phyloP scores from a whole-genome alignment of 2,113 vertebrate species.

The Geococcyx californianus region DNA sequence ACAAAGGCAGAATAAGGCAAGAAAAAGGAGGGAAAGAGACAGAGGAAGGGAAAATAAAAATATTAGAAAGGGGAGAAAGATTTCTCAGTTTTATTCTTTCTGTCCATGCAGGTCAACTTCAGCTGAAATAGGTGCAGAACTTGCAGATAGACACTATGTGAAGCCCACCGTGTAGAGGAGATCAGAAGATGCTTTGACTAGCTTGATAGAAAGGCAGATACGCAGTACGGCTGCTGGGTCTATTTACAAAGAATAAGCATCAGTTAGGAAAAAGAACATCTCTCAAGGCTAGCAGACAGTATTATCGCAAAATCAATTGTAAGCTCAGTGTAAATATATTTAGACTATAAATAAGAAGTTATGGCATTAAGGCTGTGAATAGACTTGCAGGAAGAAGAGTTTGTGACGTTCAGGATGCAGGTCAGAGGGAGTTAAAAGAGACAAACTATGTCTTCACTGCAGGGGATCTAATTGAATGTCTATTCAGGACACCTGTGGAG shows the following conservation, averaged over 20 bases:
- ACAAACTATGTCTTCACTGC: rapidly evolving
- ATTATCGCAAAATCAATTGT: not conserved
- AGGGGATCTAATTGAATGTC: not conserved
- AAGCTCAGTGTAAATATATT: not conserved
- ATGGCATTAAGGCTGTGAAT: not conserved
- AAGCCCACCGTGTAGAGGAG: not conserved
- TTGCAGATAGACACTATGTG: not conserved
- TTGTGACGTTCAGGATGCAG: not conserved
- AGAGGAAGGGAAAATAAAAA: not conserved
- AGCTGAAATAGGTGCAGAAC: not conserved
- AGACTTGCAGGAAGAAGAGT: not conserved
- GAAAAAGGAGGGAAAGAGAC: not conserved
- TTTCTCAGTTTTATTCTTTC: not conserved
- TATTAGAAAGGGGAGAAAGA: not conserved
- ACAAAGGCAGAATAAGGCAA: not conserved
- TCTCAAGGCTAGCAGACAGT: not conserved
- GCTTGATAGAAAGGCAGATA: not conserved
- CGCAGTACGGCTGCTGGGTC: not conserved
- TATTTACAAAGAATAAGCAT: not conserved
- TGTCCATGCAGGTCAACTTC: not conserved
- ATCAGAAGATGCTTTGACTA: not conserved
- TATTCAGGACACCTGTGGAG: not conserved
- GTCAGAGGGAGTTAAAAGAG: not conserved
- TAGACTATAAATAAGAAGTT: not conserved
- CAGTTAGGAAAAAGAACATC: not conserved